These are phyloP conservation scores for Xiphophorus maculatus DNA, from an alignment of 2,113 vertebrate genomes.

Conservation along the genomic window DNA sequence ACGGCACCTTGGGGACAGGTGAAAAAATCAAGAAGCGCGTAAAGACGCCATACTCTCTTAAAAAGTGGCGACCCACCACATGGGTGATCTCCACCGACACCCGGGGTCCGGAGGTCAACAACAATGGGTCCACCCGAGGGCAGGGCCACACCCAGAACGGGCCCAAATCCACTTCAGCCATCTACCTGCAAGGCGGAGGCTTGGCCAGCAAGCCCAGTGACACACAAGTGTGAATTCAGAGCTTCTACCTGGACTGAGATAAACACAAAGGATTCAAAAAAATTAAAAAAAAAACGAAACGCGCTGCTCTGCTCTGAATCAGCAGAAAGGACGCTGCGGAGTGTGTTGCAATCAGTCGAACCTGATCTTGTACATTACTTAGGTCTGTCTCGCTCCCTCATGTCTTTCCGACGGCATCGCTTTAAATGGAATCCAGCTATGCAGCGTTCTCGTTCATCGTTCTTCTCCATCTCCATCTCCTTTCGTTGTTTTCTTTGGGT, in stretches of 20 bases:
- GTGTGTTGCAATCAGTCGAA: constrained; percentile 44
- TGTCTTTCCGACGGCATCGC: constrained; percentile 84
- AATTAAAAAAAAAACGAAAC: not conserved
- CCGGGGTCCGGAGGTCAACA: constrained; percentile 87
- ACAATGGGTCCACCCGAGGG: constrained; percentile 55
- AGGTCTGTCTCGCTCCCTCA: constrained; percentile 74
- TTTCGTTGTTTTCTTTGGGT: constrained; percentile 61
- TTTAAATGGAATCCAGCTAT: constrained; percentile 99
- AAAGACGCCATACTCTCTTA: constrained; percentile 97
- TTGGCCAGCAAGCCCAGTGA: constrained; percentile 81
- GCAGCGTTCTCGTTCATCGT: constrained; percentile 93
- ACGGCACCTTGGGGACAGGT: constrained; percentile 86
- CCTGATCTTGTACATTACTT: constrained; percentile 66
- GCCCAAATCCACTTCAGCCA: constrained; percentile 93
- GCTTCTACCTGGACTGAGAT: constrained; percentile 31
- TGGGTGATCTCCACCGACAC: constrained; percentile 96
- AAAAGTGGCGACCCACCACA: constrained; percentile 95
- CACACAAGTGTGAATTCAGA: constrained; percentile 87
- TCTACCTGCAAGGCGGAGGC: constrained; percentile 90
- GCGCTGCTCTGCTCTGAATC: constrained; percentile 38
- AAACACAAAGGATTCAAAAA: constrained; percentile 11
- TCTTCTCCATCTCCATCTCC: constrained; percentile 75
- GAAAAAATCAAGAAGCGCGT: constrained; percentile 99
- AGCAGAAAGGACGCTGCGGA: constrained; percentile 67
- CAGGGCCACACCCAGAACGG: constrained; percentile 70